Conservation (phyloP, 2,888 invertebrate genomes). For the Tinea pellionella region DNA sequence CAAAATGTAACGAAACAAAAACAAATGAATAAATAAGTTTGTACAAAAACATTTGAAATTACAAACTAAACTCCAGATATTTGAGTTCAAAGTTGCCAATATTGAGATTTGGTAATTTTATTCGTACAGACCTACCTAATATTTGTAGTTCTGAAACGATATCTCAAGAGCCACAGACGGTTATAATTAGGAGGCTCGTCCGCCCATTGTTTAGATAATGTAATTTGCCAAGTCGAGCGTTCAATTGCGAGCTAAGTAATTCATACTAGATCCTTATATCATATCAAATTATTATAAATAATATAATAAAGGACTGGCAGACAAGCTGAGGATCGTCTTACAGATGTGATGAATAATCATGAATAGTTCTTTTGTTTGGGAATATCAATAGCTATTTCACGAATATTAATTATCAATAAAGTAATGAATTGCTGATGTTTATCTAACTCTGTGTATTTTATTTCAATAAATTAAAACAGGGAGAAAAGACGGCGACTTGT, state of each 20-base stretch:
- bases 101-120: too few species aligned
- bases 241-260: neutral
- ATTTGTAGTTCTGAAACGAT: neutral
- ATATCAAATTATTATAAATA: slow-evolving; percentile 2
- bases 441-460: too few species aligned
- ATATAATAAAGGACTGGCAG: neutral
- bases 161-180: neutral
- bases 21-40: too few species aligned
- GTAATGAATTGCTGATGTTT: too few species aligned
- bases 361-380: neutral
- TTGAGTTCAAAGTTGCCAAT: too few species aligned
- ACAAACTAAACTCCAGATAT: too few species aligned
- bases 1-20: too few species aligned
- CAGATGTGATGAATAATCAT: neutral
- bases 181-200: neutral
- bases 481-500: too few species aligned
- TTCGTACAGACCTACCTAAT: too few species aligned
- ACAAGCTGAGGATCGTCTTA: neutral
- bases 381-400: neutral
- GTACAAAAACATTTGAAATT: too few species aligned
- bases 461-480: too few species aligned
- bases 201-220: slow-evolving; percentile 3
- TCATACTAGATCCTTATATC: slow-evolving; percentile 2
- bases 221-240: neutral
- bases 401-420: neutral